Evolutionary conservation across 2,797 vertebrate species (phyloP), one percentile per base, ranked within the genome.

Genomic region (Ambastaia sidthimunki): DNA sequence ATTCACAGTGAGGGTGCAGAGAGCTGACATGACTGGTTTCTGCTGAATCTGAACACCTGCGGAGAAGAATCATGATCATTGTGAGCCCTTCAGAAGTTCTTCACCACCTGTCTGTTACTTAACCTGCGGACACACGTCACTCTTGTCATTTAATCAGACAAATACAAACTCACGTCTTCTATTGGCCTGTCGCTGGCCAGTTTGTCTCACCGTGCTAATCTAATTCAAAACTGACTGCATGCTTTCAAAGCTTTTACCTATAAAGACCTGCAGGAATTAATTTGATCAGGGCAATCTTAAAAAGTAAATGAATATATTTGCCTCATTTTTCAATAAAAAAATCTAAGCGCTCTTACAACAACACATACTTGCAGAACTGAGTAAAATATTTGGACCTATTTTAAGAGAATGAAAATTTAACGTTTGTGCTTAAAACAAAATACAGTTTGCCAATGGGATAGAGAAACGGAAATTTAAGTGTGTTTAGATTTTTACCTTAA

Each of bases 11-110:
- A 72, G 48, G 60, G 34, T 41, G 50, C 2, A 31, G 4, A 16
- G 69, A 47, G 47, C 44, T 71, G 68, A 79, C 69, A 71, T 18
- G 47, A 31, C 48, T 13, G 4, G 10, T 65, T 78, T 71, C 68
- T 65, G 47, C 76, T 71, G 77, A 79, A 71, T 66, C 4, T 19
- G 34, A 55, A 72, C 52, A 71, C 44, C 68, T 44, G 28, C n/a
- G 44, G 62, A 23, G 67, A 60, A 21, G 19, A n/a, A 7, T 11
- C 19, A 57, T 7, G 10, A 10, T 69, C 13, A 4, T 79, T 12
- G 69, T 73, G 70, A 59, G 60, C 62, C 69, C 69, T 55, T 79
- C 57, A 28, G 31, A 55, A 55, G 59, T 25, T 47, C 69, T 47
- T 52, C 11, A 16, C 31, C 63, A 21, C 21, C 21, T 13, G 55